These are phyloP conservation scores for Neoaliturus tenellus DNA, from an alignment of 2,888 invertebrate genomes.

Conservation along the genomic window DNA sequence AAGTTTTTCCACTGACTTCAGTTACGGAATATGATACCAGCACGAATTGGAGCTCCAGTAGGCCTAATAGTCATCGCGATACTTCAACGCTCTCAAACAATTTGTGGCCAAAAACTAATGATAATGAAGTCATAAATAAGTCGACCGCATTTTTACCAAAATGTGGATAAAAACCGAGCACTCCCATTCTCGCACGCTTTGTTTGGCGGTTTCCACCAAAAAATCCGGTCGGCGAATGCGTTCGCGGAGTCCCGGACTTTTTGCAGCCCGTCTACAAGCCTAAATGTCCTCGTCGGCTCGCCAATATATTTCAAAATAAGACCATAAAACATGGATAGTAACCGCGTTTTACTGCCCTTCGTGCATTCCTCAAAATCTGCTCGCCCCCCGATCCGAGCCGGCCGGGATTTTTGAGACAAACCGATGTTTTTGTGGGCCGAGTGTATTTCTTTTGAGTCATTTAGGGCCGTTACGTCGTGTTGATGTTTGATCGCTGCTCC, in stretches of 20 bases:
- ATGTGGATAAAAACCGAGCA: constrained; percentile 45
- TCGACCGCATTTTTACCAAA: constrained; percentile 48
- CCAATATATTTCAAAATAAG: constrained; percentile 60
- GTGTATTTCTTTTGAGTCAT: background rate
- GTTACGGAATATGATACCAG: too few species aligned
- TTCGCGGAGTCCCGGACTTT: constrained; percentile 53
- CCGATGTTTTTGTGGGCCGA: background rate
- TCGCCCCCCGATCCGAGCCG: background rate
- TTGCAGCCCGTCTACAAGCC: constrained; percentile 44
- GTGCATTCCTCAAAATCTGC: constrained; percentile 56
- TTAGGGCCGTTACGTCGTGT: background rate
- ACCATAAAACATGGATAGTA: constrained; percentile 60
- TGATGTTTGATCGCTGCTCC: background rate
- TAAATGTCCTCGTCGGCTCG: constrained; percentile 42
- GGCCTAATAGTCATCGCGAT: background rate
- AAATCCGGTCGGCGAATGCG: constrained; percentile 51
- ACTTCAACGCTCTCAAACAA: background rate
- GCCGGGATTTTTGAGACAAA: constrained; percentile 17
- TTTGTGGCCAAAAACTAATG: constrained; percentile 49
- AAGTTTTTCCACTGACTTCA: too few species aligned
- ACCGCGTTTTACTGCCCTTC: constrained; percentile 58
- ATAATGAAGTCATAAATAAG: constrained; percentile 57
- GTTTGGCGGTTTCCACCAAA: constrained; percentile 56
- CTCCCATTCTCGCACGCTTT: constrained; percentile 44
- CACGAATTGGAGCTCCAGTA: too few species aligned